Conservation (phyloP, 2,797 vertebrate species). For the Percopsis omiscomaycus region DNA sequence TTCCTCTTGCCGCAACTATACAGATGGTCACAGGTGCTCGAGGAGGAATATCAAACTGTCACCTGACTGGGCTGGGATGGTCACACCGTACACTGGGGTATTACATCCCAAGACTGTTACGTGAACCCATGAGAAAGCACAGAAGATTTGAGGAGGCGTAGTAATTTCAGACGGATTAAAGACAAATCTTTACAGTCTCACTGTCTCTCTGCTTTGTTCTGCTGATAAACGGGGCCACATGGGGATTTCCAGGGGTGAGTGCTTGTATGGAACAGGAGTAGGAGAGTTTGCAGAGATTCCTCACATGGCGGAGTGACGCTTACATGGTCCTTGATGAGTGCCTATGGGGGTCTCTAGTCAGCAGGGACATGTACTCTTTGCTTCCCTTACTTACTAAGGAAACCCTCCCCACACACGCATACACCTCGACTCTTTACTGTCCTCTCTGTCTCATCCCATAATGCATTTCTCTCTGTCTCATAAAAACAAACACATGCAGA, state of each 20-base stretch:
- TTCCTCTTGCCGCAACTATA: neutral
- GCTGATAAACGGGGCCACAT: neutral
- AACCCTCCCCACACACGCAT: no score
- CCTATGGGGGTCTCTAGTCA: slow-evolving; percentile 76
- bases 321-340: slow-evolving; percentile 79
- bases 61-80: neutral
- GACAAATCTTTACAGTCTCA: neutral
- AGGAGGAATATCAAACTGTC: slow-evolving; percentile 24
- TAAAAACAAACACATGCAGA: no score
- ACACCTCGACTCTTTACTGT: no score
- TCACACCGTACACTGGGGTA: no score
- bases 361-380: slow-evolving; percentile 6
- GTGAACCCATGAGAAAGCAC: neutral
- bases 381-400: no score
- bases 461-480: no score
- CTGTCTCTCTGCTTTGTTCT: neutral
- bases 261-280: slow-evolving; percentile 58
- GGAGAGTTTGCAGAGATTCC: slow-evolving; percentile 73
- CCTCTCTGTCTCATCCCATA: no score
- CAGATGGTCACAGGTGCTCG: slow-evolving; percentile 1
- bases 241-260: neutral
- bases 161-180: no score
- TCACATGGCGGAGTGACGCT: slow-evolving; percentile 76
- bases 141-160: no score
- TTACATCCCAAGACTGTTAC: neutral